A percentile compares a stretch with the other conserved stretches of the same genome.
phyloP scores from a whole-genome alignment of 2,888 invertebrate species.

The Caenorhabditis sp. region DNA sequence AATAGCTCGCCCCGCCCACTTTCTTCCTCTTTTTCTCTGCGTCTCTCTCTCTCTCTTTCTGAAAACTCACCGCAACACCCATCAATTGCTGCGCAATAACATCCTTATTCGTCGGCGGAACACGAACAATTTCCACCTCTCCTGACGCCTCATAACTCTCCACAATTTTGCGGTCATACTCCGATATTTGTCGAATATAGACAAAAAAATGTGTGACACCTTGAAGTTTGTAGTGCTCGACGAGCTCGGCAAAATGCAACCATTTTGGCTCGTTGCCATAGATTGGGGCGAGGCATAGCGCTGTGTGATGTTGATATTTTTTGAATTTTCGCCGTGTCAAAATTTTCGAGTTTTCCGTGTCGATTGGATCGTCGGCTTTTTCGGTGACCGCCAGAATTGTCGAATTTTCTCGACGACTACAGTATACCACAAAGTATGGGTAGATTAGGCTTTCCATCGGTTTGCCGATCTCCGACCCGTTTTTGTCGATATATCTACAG shows the following conservation, averaged over 20 bases:
- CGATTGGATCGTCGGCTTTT: slow-evolving; percentile 7
- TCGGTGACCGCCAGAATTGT: slow-evolving; percentile 15
- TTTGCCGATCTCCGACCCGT: slow-evolving; percentile 23
- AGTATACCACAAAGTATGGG: slow-evolving; percentile 35
- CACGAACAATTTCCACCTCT: slow-evolving; percentile 26
- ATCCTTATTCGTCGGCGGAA: slow-evolving; percentile 16
- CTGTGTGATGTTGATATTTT: slow-evolving; percentile 30
- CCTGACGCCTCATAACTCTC: slow-evolving; percentile 28
- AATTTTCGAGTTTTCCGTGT: slow-evolving; percentile 12
- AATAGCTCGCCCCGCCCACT: no score
- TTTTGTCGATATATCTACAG: slow-evolving; percentile 24
- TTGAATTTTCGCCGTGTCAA: slow-evolving; percentile 23
- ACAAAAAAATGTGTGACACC: slow-evolving; percentile 28
- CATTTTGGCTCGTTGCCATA: slow-evolving; percentile 39
- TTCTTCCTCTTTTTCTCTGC: no score
- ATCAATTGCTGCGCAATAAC: slow-evolving; percentile 38
- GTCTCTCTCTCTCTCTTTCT: no score
- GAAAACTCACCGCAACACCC: slow-evolving; percentile 30
- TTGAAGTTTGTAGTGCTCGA: slow-evolving; percentile 41
- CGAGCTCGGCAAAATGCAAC: slow-evolving; percentile 31
- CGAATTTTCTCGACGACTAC: slow-evolving; percentile 17
- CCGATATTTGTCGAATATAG: slow-evolving; percentile 25
- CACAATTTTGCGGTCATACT: slow-evolving; percentile 26
- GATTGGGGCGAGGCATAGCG: slow-evolving; percentile 33
- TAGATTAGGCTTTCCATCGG: slow-evolving; percentile 20